Evolutionary conservation across 2,888 invertebrate genomes (phyloP).

Genomic region (Liopterus haemorrhoidalis): DNA sequence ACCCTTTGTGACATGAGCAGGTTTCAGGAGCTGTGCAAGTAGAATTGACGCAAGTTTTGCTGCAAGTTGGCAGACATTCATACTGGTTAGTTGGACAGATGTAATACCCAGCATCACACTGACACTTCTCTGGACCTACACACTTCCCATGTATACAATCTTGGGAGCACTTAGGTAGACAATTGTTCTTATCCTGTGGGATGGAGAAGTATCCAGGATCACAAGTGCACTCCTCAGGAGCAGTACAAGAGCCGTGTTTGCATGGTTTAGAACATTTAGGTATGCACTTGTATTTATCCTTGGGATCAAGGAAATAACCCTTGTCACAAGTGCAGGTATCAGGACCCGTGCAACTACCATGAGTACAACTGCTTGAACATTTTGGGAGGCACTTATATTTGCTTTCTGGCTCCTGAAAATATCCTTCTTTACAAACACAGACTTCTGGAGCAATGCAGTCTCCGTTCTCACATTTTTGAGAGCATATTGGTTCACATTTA

Average conservation of each 20-base stretch:
- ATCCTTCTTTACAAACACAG: conserved; percentile 61
- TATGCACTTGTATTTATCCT: conserved; percentile 38
- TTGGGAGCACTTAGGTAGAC: conserved; percentile 34
- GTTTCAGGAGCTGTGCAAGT: conserved; percentile 27
- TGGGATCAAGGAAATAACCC: conserved; percentile 28
- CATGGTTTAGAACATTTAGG: conserved; percentile 57
- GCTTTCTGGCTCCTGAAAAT: conserved; percentile 18
- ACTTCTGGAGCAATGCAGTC: conserved; percentile 59
- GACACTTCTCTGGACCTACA: conserved; percentile 39
- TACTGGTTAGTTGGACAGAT: conserved; percentile 33
- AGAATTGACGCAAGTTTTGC: conserved; percentile 27
- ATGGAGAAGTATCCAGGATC: conserved; percentile 44
- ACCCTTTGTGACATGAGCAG: conserved; percentile 27
- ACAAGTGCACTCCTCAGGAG: conserved; percentile 61
- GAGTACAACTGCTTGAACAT: conserved; percentile 45
- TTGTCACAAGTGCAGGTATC: conserved; percentile 50
- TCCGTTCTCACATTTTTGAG: conserved; percentile 59
- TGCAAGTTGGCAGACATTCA: conserved; percentile 36
- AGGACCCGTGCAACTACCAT: conserved; percentile 47
- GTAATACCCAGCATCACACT: conserved; percentile 51
- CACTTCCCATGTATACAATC: conserved; percentile 40
- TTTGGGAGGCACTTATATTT: conserved; percentile 48
- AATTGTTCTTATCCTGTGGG: conserved; percentile 24
- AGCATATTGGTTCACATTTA: conserved; percentile 48
- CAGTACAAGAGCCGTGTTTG: conserved; percentile 58